Base-by-base conservation (phyloP, 2,113 vertebrate genomes). In the Heloderma charlesbogerti region DNA sequence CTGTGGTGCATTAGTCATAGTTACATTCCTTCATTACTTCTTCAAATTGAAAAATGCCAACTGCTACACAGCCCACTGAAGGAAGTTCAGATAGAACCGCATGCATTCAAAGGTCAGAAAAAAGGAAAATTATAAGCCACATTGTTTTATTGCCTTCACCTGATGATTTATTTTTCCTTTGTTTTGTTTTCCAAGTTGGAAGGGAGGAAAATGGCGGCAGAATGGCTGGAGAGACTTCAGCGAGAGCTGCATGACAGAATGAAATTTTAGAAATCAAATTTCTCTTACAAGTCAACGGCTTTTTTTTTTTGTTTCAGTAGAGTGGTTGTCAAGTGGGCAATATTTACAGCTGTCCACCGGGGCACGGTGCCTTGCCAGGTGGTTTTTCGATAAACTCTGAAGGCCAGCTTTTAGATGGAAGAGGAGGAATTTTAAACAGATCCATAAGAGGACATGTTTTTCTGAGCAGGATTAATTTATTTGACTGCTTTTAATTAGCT, bases 21-120 rank as follows among this genome's bases (percentile, higher is more conserved):
- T 94, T 95, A 89, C 91, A 92, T 94, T 94, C 91, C 94, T 95
- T 95, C 95, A 93, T 95, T 96, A 94, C 91, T 90, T 93, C 93
- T 93, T 92, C 95, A 91, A 96, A 95, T 89, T 97, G 96, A 96
- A 95, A 97, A 97, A 97, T 96, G 94, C 92, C 94, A 95, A 16
- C 66, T 88, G 2, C 88, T 91, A 89, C 92, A 87, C 88, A 94
- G 93, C 92, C 95, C 84, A 43, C 89, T 94, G 92, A 92, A 95
- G 92, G 91, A 94, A 95, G 94, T 94, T 94, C 94, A 93, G 92
- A 94, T 88, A 92, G 91, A 96, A 48, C 91, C 75, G 88, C 92
- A 89, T 43, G 86, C 93, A 91, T 87, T 83, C 94, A 95, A 95
- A 96, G 95, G 93, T 96, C 94, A 96, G 92, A 88, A 22, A 87